Evolutionary conservation across 2,888 invertebrate species (phyloP).

Genomic region (Parnassius smintheus): DNA sequence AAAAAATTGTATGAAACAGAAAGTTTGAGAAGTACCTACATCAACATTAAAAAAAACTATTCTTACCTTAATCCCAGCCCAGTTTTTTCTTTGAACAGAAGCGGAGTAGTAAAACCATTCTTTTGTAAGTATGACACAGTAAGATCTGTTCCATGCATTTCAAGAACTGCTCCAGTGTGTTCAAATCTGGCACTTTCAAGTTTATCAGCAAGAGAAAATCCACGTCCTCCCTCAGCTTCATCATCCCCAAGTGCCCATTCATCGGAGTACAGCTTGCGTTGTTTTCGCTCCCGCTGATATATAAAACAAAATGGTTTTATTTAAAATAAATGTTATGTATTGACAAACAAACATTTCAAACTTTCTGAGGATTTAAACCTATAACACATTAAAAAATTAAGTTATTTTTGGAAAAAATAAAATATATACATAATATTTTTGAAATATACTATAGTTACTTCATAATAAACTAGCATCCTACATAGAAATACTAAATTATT

Average conservation of each 20-base stretch:
- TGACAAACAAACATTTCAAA: too few relatives aligned
- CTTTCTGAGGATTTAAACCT: too few relatives aligned
- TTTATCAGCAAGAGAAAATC: constrained; percentile 96
- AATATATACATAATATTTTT: too few relatives aligned
- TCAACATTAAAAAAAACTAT: background rate
- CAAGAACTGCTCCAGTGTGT: constrained; percentile 88
- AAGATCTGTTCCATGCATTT: constrained; percentile 92
- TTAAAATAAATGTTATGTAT: too few relatives aligned
- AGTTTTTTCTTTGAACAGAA: constrained; percentile 93
- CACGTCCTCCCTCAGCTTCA: constrained; percentile 88
- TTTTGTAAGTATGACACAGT: constrained; percentile 90
- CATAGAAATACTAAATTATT: too few relatives aligned
- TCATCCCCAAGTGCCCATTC: constrained; percentile 94
- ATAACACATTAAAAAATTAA: too few relatives aligned
- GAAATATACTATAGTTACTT: too few relatives aligned
- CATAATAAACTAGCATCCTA: too few relatives aligned
- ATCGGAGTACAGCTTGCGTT: constrained; percentile 95
- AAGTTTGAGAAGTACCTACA: too few relatives aligned
- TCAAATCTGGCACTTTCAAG: constrained; percentile 90
- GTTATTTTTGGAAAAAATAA: too few relatives aligned
- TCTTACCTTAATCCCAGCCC: constrained; percentile 87
- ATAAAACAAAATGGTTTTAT: constrained; percentile 3
- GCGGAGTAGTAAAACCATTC: constrained; percentile 95
- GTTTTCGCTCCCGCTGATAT: constrained; percentile 92
- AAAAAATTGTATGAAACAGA: too few relatives aligned